Evolutionary conservation across 2,113 vertebrate genomes (phyloP).

Genomic region (Protobothrops flavoviridis): DNA sequence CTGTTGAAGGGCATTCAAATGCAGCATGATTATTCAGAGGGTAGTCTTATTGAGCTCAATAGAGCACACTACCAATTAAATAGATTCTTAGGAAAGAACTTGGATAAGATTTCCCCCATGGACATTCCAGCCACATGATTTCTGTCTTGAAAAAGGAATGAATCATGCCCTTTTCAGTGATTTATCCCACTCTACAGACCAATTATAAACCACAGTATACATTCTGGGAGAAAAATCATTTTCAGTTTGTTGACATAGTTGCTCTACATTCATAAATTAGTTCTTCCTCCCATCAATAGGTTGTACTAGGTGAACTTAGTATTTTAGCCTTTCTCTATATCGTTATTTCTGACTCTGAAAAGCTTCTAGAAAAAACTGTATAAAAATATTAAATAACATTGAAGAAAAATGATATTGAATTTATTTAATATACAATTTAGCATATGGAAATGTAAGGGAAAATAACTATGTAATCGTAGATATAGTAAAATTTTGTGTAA

Average conservation of each 20-base stretch:
- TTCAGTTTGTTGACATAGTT: constrained; percentile 33
- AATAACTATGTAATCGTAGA: constrained; percentile 76
- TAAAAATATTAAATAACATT: constrained; percentile 71
- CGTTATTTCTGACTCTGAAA: constrained; percentile 70
- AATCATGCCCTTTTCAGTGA: neutral
- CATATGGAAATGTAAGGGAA: constrained; percentile 75
- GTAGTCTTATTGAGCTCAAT: neutral
- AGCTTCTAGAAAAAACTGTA: constrained; percentile 67
- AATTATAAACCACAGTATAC: neutral
- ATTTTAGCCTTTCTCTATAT: constrained; percentile 65
- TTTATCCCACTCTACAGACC: neutral
- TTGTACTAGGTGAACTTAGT: constrained; percentile 40
- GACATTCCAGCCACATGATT: neutral
- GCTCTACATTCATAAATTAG: constrained; percentile 20
- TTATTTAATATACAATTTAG: constrained; percentile 75
- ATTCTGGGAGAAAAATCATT: constrained; percentile 12
- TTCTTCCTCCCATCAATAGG: constrained; percentile 24
- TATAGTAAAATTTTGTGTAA: constrained; percentile 76
- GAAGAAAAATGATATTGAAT: constrained; percentile 68
- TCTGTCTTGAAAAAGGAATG: neutral
- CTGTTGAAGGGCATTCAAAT: neutral
- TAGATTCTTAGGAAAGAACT: neutral
- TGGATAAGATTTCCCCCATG: neutral
- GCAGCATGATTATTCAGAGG: neutral
- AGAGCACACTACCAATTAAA: neutral